These are phyloP conservation scores for Neocrepidodera transversa DNA, from an alignment of 2,888 invertebrate genomes.

Conservation along the genomic window DNA sequence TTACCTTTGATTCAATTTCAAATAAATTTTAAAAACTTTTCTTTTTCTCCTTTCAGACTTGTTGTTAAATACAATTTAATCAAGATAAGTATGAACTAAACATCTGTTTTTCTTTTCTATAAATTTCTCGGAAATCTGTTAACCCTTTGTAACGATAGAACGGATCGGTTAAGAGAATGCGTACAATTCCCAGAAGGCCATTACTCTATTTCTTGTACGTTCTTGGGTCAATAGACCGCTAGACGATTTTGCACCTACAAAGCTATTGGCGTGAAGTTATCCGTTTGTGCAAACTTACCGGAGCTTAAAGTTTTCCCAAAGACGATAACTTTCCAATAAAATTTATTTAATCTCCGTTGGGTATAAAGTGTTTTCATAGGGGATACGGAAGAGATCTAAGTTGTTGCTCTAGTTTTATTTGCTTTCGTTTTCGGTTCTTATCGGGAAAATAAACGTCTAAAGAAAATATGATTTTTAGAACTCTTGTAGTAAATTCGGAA, in stretches of 20 bases:
- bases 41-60: too few relatives aligned
- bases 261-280: slow-evolving; percentile 4
- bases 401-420: slow-evolving; percentile 14
- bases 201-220: background rate
- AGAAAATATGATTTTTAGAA: background rate
- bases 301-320: slow-evolving; percentile 11
- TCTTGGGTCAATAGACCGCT: slow-evolving; percentile 2
- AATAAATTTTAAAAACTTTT: too few relatives aligned
- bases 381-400: slow-evolving; percentile 7
- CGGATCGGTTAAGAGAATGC: background rate
- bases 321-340: slow-evolving; percentile 17
- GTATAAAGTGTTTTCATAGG: slow-evolving; percentile 13
- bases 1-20: too few relatives aligned
- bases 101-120: too few relatives aligned
- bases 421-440: slow-evolving; percentile 11
- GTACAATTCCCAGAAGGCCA: background rate
- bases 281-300: slow-evolving; percentile 2
- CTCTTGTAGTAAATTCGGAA: too few relatives aligned
- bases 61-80: too few relatives aligned
- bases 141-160: background rate
- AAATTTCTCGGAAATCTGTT: too few relatives aligned
- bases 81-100: too few relatives aligned
- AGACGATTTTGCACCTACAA: slow-evolving; percentile 1
- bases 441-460: background rate
- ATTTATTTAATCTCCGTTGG: slow-evolving; percentile 23